Conservation (phyloP, 2,888 invertebrate genomes). For the Chouioia cunea region DNA sequence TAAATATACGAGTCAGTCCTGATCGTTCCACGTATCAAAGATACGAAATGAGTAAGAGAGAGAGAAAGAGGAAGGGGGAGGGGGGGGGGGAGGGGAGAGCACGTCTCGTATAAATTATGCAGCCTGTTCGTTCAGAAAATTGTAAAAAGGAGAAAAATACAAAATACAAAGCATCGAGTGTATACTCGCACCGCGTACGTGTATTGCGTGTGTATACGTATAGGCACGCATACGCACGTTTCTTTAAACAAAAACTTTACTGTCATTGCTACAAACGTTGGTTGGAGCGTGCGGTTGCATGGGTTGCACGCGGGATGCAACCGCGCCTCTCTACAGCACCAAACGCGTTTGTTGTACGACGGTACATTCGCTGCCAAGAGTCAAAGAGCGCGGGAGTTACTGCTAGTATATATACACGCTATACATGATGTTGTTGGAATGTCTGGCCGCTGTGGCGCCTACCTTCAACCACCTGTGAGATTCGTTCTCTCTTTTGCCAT, state of each 20-base stretch:
- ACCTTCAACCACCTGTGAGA: conserved; percentile 40
- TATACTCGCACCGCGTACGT: not conserved
- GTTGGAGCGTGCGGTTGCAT: not conserved
- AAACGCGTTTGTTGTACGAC: too few species aligned
- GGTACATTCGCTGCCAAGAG: conserved; percentile 12
- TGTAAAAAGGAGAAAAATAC: not conserved
- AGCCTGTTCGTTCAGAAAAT: too few species aligned
- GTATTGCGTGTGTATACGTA: too few species aligned
- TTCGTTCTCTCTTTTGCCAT: conserved; percentile 14
- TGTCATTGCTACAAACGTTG: conserved; percentile 37
- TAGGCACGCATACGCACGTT: too few species aligned
- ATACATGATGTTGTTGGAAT: conserved; percentile 31
- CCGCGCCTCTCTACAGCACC: too few species aligned
- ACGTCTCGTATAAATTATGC: too few species aligned
- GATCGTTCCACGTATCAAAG: too few species aligned
- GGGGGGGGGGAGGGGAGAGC: too few species aligned
- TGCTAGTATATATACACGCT: too few species aligned
- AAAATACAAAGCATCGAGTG: not conserved
- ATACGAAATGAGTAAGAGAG: too few species aligned
- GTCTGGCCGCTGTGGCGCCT: conserved; percentile 7
- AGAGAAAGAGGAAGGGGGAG: too few species aligned
- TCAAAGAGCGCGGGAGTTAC: not conserved
- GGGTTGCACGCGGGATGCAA: not conserved
- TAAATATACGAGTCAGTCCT: too few species aligned
- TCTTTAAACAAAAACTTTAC: conserved; percentile 1